Conservation (phyloP, 2,797 vertebrate species). For the Orientallactaga sibirica region DNA sequence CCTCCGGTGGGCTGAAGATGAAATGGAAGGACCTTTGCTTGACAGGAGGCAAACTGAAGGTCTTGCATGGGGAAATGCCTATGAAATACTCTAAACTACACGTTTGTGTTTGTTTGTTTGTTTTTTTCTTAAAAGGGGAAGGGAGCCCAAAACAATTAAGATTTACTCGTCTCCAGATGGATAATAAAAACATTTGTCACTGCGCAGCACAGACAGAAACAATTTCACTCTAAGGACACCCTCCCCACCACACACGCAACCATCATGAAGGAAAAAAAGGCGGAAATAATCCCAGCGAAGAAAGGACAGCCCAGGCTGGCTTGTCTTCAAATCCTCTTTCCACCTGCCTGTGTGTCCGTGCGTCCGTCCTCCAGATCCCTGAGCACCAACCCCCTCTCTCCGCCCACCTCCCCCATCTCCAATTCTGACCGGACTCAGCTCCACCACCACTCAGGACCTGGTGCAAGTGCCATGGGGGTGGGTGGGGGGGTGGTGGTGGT, state of each 20-base stretch:
- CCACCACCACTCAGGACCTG: neutral
- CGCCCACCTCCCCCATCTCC: neutral
- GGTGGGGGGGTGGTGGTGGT: neutral
- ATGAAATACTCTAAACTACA: conserved; percentile 60
- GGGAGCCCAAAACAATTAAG: conserved; percentile 35
- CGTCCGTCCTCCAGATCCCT: neutral
- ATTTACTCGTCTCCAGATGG: neutral
- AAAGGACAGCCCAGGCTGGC: neutral
- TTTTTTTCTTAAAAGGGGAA: neutral
- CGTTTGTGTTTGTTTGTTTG: neutral
- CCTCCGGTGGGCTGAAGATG: neutral
- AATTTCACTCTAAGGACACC: conserved; percentile 21
- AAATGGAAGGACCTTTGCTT: conserved; percentile 43
- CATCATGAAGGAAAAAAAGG: neutral
- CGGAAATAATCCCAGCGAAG: conserved; percentile 44
- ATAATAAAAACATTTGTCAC: conserved; percentile 44
- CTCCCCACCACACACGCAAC: neutral
- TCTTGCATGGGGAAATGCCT: conserved; percentile 51
- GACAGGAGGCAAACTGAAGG: conserved; percentile 41
- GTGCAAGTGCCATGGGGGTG: no score
- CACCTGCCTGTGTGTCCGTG: neutral
- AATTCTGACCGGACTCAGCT: conserved; percentile 43
- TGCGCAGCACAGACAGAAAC: conserved; percentile 3
- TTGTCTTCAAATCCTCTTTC: conserved; percentile 54
- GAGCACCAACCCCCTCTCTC: neutral